Evolutionary conservation across 1,140 invertebrate genomes (phyloP), one percentile per base, ranked within the genome.

Genomic region (Dendrolimus kikuchii): DNA sequence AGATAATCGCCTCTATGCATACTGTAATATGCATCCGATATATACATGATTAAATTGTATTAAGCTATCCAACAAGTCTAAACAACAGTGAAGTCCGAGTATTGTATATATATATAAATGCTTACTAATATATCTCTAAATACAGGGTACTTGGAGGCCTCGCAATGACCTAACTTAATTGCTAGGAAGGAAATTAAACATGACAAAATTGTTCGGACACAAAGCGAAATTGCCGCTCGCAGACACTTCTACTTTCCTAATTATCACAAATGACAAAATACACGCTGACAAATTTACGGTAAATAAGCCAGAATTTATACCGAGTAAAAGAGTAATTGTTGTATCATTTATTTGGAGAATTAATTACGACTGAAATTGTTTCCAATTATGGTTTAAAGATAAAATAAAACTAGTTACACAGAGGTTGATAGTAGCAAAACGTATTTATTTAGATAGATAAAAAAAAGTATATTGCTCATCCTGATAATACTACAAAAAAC

Each of bases 171-270:
- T 44, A 54, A 53, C 38, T 53, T 76, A 76, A 76, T 76, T 66
- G 59, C 56, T 49, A 64, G 66, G 74, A 74, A 60, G 64, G 67
- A 77, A 73, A 77, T 74, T 77, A 70, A 79, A 76, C 71, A 69
- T 68, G 67, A 76, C 71, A 71, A 73, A 76, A 74, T 77, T 74
- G 66, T 60, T 66, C 65, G 55, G 71, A 75, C 71, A 68, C 68
- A 64, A 69, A 77, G 66, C 69, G 69, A 76, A 78, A 71, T 76
- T 74, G 66, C 64, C 50, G 55, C 51, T 62, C 48, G 57, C 53
- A 51, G 62, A 73, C 68, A 65, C 63, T 69, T 62, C 57, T 61
- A 59, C 54, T 5, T 56, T 62, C 66, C 68, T 78, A 78, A 80
- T 77, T 78, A 80, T 62, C 57, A 58, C 41, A 58, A 64, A 68